phyloP scores from a whole-genome alignment of 2,113 vertebrate species.

The Phaethornis superciliosus region DNA sequence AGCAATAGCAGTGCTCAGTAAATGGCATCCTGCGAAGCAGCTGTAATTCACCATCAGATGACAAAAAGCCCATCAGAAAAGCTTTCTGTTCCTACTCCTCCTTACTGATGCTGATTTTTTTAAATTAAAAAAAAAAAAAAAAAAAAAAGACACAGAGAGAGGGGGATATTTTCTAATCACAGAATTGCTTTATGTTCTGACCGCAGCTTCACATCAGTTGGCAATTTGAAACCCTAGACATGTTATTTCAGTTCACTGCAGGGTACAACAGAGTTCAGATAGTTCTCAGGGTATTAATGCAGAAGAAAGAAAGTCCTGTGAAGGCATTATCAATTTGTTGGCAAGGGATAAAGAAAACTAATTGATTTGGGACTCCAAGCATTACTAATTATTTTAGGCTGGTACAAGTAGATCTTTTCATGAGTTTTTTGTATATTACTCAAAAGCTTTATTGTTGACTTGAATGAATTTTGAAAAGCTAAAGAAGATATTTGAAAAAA shows the following conservation, averaged over 20 bases:
- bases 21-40: not conserved
- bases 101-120: not conserved
- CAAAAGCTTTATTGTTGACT: not conserved
- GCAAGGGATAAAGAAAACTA: not conserved
- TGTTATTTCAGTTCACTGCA: conserved; percentile 40
- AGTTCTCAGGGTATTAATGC: not conserved
- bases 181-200: not conserved
- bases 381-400: not conserved
- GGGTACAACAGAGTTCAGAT: conserved; percentile 1
- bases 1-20: not conserved
- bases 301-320: not conserved
- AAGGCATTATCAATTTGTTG: not conserved
- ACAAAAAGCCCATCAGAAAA: not conserved
- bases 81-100: not conserved
- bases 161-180: not conserved
- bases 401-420: not conserved
- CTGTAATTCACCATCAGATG: conserved; percentile 2
- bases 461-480: not conserved
- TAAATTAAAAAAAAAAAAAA: not conserved
- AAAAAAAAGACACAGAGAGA: rapidly evolving
- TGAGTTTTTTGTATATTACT: not conserved
- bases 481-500: not conserved
- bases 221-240: conserved; percentile 15
- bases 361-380: not conserved
- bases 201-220: not conserved